These are phyloP conservation scores for Microtus oregoni DNA, from an alignment of 2,113 vertebrate genomes.

Conservation along the genomic window DNA sequence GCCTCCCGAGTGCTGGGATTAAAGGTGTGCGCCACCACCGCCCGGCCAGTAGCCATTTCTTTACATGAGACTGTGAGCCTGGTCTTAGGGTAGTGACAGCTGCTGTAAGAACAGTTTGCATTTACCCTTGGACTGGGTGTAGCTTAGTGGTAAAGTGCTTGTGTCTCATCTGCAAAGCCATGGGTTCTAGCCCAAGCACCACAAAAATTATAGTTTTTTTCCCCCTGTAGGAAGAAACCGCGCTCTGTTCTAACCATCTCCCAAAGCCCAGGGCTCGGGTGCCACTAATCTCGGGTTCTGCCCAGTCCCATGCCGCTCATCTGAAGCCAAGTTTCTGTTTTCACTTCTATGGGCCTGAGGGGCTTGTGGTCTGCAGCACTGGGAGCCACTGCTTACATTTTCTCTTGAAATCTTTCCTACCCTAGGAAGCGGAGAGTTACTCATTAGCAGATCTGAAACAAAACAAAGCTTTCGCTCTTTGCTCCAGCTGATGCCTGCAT, in stretches of 20 bases:
- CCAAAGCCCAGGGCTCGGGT: neutral
- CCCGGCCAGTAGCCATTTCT: too few relatives aligned
- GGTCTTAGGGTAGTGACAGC: neutral
- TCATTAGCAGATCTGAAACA: conserved; percentile 12
- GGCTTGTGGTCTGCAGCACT: neutral
- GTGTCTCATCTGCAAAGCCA: neutral
- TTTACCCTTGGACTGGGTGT: neutral
- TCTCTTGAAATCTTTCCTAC: conserved; percentile 45
- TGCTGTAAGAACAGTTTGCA: neutral
- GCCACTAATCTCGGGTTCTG: neutral
- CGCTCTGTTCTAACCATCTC: neutral
- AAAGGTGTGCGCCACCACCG: too few relatives aligned
- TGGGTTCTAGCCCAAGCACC: neutral
- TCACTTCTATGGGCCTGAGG: neutral
- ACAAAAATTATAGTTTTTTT: neutral
- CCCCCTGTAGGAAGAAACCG: neutral
- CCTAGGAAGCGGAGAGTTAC: neutral
- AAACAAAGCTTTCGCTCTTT: neutral
- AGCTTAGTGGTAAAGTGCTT: neutral
- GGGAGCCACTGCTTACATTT: neutral
- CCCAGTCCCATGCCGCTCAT: neutral
- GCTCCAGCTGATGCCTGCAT: neutral
- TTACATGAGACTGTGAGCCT: conserved; percentile 26
- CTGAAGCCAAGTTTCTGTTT: neutral
- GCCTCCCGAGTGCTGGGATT: too few relatives aligned